Evolutionary conservation across 2,888 invertebrate species (phyloP).

Genomic region (Eupelmus urozonus): DNA sequence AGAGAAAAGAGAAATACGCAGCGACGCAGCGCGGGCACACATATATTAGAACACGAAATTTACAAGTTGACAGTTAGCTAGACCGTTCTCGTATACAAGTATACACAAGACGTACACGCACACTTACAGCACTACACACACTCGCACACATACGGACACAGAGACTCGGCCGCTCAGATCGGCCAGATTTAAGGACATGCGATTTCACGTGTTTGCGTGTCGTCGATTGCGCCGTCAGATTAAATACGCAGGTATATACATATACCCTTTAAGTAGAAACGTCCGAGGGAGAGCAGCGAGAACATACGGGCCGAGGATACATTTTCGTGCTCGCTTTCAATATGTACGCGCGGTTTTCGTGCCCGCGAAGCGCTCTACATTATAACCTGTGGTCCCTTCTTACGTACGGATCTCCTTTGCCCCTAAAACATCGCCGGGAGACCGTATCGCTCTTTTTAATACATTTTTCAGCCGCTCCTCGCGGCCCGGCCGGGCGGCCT

Average conservation of each 20-base stretch:
- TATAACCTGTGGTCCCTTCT: conserved; percentile 24
- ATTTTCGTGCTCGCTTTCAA: conserved; percentile 16
- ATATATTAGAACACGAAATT: conserved; percentile 30
- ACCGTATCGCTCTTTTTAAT: not conserved
- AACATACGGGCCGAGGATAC: conserved; percentile 33
- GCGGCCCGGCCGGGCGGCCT: too few relatives aligned
- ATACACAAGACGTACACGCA: not conserved
- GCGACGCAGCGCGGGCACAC: not conserved
- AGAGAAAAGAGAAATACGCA: not conserved
- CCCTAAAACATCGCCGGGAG: not conserved
- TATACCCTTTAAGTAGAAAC: conserved; percentile 16
- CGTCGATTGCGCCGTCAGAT: conserved; percentile 42
- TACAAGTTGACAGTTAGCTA: conserved; percentile 40
- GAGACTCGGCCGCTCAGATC: not conserved
- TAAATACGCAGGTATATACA: conserved; percentile 45
- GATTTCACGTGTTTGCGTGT: conserved; percentile 52
- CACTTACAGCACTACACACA: not conserved
- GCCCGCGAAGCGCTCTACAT: conserved; percentile 19
- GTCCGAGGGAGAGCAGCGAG: conserved; percentile 2
- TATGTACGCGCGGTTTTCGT: conserved; percentile 3
- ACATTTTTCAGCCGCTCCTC: too few relatives aligned
- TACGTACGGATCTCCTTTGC: not conserved
- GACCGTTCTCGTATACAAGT: conserved; percentile 29
- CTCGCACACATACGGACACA: conserved; percentile 2
- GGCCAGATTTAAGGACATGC: conserved; percentile 44